Evolutionary conservation across 2,797 vertebrate species (phyloP), one percentile per base, ranked within the genome.

Genomic region (Paramormyrops hopkinsi): DNA sequence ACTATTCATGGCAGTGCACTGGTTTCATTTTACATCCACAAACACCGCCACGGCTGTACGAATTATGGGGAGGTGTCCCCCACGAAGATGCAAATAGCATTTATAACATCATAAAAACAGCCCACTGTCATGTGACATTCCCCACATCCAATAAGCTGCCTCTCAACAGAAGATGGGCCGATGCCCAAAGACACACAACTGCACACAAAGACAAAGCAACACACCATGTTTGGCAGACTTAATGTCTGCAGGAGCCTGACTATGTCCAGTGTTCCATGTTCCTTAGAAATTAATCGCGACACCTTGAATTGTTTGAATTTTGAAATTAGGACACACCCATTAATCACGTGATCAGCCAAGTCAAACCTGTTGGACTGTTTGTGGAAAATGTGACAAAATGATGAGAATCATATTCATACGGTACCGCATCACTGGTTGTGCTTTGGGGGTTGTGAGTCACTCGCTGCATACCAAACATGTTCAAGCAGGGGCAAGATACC

Each of bases 121-220:
- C 11, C 41, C 14, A 79, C 90, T 95, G 94, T 99, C 98, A 98
- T 95, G 98, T 82, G 76, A 82, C 41, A 82, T 46, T 82, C 17
- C 37, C 19, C 41, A 82, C 19, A 82, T 44, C 76, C 76, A 82
- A 82, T 82, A 46, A 82, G 37, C 19, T 46, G 97, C 97, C 94
- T 97, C 97, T 97, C 91, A 46, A 91, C 22, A 87, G 1, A 76
- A 17, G 79, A 89, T 91, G 76, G 92, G 48, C 14, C 2, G 1
- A 11, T 82, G 76, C 2, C 17, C n/a, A 82, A 82, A n/a, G 76
- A 82, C 76, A 46, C 37, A 82, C 41, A 82, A 82, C 41, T 82
- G 41, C 76, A 82, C 76, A 46, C 7, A 82, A 82, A 17, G 33
- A 73, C 69, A 73, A 37, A 73, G 33, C 33, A 73, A 37, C 0